Conservation (phyloP, 2,797 vertebrate species). For the Liasis olivaceus region DNA sequence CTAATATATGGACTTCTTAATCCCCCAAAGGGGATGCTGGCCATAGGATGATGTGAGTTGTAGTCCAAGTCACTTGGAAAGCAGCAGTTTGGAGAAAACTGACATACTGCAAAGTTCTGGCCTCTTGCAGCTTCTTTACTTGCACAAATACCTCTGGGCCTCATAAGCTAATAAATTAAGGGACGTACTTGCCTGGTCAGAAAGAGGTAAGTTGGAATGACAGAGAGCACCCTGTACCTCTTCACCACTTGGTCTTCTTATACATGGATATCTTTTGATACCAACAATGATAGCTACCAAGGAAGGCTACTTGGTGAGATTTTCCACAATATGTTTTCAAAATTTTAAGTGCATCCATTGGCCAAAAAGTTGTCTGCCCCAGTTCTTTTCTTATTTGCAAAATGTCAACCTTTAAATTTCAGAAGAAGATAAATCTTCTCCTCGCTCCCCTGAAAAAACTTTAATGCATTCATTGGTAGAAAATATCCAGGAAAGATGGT, state of each 20-base stretch:
- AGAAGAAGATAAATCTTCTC: too few species aligned
- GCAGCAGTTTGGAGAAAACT: neutral
- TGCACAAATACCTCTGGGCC: neutral
- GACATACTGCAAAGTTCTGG: neutral
- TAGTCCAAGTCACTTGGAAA: neutral
- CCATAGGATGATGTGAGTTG: neutral
- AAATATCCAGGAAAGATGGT: too few species aligned
- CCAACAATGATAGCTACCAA: too few species aligned
- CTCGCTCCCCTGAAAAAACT: neutral
- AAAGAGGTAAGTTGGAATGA: neutral
- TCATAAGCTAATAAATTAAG: neutral
- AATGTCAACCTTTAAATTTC: too few species aligned
- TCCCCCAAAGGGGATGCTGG: neutral
- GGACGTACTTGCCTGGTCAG: neutral
- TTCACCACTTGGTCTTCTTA: too few species aligned
- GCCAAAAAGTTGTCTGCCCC: too few species aligned
- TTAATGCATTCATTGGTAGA: too few species aligned
- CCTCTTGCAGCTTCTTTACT: neutral
- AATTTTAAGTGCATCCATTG: too few species aligned
- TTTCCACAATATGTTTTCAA: too few species aligned
- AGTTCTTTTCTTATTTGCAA: too few species aligned
- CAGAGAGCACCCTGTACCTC: neutral
- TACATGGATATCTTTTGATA: too few species aligned
- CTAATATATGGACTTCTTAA: neutral
- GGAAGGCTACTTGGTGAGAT: too few species aligned